Evolutionary conservation across 1,140 invertebrate genomes (phyloP), one percentile per base, ranked within the genome.

Genomic region (Bemisia tabaci): DNA sequence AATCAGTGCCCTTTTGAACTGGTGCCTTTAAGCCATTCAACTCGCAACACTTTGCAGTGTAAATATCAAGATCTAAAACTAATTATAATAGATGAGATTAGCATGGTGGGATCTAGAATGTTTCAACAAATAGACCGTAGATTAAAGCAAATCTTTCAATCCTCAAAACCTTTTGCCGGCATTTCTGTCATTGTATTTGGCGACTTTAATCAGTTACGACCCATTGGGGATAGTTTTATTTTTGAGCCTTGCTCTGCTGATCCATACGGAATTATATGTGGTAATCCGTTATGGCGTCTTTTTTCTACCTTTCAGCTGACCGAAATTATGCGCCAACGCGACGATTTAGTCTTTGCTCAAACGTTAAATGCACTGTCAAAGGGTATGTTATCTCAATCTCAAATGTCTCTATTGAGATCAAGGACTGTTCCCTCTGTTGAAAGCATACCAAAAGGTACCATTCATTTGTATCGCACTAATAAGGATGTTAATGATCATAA

Each of bases 71-170:
- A 74, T 58, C 48, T 74, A 26, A 71, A 75, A 72, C 26, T 76
- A 25, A 60, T 77, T 23, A 76, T 78, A 25, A 76, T 78, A 65
- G 76, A 78, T 69, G 74, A 78, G 72, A 72, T 77, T 48, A 74
- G 72, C 22, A 76, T 76, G 75, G 72, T 77, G 9, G 73, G 74
- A 22, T 26, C 67, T 26, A 70, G 58, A 61, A 72, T 69, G 25
- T 69, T 77, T 23, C 22, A 59, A 25, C 63, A 70, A 22, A 68
- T 77, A n/a, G 70, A 75, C 67, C 27, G 26, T 9, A 48, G 75
- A 63, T 65, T 76, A 25, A 62, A 68, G 62, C 71, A 76, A 71
- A 75, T 78, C 1, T 63, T 69, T n/a, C 5, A 60, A 2, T 25
- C 24, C 2, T 59, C 62, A 12, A 17, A 59, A 64, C 23, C 33